Evolutionary conservation across 2,797 vertebrate species (phyloP).

Genomic region (Liparis tanakae): DNA sequence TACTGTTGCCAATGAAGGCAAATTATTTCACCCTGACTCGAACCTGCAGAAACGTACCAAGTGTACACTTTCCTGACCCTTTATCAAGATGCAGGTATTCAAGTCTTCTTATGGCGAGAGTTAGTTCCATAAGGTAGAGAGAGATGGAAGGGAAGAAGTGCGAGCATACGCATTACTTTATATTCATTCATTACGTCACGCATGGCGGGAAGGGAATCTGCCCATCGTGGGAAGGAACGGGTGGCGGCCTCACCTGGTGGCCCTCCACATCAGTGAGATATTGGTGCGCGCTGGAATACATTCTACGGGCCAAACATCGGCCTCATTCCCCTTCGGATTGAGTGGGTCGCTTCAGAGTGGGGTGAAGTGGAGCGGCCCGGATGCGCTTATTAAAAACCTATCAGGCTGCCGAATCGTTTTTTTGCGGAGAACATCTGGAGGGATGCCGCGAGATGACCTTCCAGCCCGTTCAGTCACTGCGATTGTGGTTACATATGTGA

Average conservation of each 20-base stretch:
- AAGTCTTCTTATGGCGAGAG: conserved; percentile 21
- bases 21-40: conserved; percentile 27
- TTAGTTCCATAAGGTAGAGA: conserved; percentile 17
- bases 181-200: conserved; percentile 44
- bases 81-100: conserved; percentile 52
- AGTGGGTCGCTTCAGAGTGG: conserved; percentile 47
- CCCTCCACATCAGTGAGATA: conserved; percentile 47
- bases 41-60: conserved; percentile 50
- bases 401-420: conserved; percentile 54
- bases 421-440: conserved; percentile 51
- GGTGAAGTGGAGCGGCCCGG: conserved; percentile 41
- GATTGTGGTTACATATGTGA: conserved; percentile 38
- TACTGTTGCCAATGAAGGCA: conserved; percentile 57
- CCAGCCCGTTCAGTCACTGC: conserved; percentile 10
- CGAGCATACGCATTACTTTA: conserved; percentile 28
- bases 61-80: conserved; percentile 61
- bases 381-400: conserved; percentile 61
- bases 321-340: conserved; percentile 34
- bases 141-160: neutral
- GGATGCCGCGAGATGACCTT: conserved; percentile 50
- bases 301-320: conserved; percentile 33
- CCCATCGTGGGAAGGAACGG: conserved; percentile 11
- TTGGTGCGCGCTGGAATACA: conserved; percentile 39
- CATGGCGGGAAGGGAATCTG: conserved; percentile 15
- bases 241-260: conserved; percentile 46